phyloP scores from a whole-genome alignment of 2,797 vertebrate genomes.

The Ciconia nigra region DNA sequence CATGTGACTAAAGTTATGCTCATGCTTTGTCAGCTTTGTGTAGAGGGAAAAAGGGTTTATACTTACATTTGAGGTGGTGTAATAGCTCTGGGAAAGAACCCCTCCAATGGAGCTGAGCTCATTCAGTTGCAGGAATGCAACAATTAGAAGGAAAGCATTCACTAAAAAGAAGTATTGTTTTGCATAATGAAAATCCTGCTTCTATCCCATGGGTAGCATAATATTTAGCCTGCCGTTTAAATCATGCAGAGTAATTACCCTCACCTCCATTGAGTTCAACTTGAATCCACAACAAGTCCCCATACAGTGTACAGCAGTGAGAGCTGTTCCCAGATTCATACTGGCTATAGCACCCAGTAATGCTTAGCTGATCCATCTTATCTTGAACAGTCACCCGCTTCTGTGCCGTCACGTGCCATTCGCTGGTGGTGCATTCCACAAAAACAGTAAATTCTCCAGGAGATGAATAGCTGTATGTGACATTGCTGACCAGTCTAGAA shows the following conservation, averaged over 20 bases:
- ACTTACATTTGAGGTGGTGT: background rate
- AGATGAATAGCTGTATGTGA: conserved; percentile 81
- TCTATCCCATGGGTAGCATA: background rate
- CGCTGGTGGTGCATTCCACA: conserved; percentile 89
- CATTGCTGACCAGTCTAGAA: conserved; percentile 68
- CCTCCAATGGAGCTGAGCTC: background rate
- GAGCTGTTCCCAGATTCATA: conserved; percentile 69
- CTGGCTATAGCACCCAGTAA: conserved; percentile 79
- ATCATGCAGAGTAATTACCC: background rate
- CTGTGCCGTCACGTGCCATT: conserved; percentile 91
- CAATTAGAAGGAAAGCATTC: background rate
- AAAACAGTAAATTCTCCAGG: conserved; percentile 84
- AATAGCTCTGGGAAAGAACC: background rate
- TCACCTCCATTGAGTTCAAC: conserved; percentile 82
- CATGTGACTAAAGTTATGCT: background rate
- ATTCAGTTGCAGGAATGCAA: background rate
- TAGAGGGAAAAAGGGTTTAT: background rate
- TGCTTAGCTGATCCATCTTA: conserved; percentile 71
- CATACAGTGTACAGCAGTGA: conserved; percentile 75
- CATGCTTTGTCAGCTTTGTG: background rate
- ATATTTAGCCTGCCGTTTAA: background rate
- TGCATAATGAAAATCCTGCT: background rate
- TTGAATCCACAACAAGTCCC: conserved; percentile 80
- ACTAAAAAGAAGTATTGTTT: background rate
- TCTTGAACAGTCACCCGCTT: conserved; percentile 80